phyloP scores from a whole-genome alignment of 1,140 invertebrate genomes.

The Saccostrea echinata region DNA sequence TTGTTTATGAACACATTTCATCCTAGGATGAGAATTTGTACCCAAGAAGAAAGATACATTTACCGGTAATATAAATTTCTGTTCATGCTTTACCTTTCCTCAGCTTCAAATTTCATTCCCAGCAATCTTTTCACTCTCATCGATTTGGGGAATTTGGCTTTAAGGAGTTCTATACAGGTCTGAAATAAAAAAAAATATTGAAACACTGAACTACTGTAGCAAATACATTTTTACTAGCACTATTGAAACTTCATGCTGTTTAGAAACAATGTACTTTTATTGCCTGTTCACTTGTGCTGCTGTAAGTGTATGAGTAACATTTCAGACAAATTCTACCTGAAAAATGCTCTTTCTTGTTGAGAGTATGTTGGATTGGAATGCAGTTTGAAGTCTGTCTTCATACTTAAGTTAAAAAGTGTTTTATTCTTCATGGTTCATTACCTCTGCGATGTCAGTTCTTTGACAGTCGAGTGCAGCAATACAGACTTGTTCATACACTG shows the following conservation, averaged over 20 bases:
- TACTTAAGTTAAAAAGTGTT: too few species aligned
- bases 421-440: conserved; percentile 49
- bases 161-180: conserved; percentile 89
- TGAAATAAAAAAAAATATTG: conserved; percentile 66
- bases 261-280: too few species aligned
- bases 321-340: too few species aligned
- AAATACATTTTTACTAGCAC: too few species aligned
- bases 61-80: background rate
- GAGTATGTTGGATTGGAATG: too few species aligned
- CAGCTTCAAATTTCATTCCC: conserved; percentile 92
- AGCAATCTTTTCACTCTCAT: conserved; percentile 91
- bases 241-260: too few species aligned
- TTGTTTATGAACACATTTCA: background rate
- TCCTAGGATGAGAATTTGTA: background rate
- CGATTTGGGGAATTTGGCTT: conserved; percentile 93
- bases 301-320: too few species aligned
- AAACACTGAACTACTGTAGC: too few species aligned
- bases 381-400: too few species aligned
- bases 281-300: too few species aligned
- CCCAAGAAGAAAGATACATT: background rate
- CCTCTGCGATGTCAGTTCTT: conserved; percentile 87
- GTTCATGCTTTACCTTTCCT: conserved; percentile 85
- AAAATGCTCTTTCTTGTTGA: too few species aligned
- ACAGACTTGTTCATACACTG: conserved; percentile 95
- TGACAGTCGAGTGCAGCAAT: conserved; percentile 95